Percentiles rank a stretch among this genome's conserved stretches.
Conservation (phyloP, 2,797 vertebrate genomes). For the Neomorphus geoffroyi region DNA sequence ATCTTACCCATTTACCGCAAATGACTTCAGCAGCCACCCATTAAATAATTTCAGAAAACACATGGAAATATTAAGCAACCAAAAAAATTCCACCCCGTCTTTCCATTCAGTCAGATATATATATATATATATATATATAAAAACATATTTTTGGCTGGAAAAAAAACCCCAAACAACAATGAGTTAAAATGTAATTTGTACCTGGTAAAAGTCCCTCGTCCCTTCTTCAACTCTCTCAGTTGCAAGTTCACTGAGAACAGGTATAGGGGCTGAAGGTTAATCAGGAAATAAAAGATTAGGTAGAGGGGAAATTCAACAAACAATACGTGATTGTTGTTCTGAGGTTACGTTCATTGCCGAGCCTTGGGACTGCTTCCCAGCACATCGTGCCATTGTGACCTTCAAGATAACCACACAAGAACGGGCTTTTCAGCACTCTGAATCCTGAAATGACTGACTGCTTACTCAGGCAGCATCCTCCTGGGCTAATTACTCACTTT, state of each 20-base stretch:
- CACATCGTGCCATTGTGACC: background rate
- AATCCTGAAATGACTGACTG: constrained; percentile 58
- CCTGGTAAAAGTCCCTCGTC: background rate
- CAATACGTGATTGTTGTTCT: background rate
- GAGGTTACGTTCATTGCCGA: background rate
- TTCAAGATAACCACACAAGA: constrained; percentile 33
- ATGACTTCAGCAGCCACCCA: background rate
- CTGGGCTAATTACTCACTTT: background rate
- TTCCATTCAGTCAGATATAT: constrained; percentile 2
- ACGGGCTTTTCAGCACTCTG: background rate
- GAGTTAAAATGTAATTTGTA: background rate
- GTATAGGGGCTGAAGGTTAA: background rate
- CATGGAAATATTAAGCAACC: constrained; percentile 36
- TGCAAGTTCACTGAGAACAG: background rate
- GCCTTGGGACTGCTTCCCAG: constrained; percentile 34
- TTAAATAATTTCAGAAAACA: background rate
- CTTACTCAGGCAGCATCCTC: constrained; percentile 8
- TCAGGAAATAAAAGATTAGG: background rate
- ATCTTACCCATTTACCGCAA: background rate
- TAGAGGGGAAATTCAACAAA: background rate
- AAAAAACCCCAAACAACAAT: background rate
- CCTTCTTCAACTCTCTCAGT: background rate
- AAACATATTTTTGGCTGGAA: background rate
- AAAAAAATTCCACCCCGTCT: background rate
- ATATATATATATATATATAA: background rate